A percentile compares a stretch with the other conserved stretches of the same genome.
Conservation (phyloP, 2,797 vertebrate genomes). For the Lagothrix lagotricha region DNA sequence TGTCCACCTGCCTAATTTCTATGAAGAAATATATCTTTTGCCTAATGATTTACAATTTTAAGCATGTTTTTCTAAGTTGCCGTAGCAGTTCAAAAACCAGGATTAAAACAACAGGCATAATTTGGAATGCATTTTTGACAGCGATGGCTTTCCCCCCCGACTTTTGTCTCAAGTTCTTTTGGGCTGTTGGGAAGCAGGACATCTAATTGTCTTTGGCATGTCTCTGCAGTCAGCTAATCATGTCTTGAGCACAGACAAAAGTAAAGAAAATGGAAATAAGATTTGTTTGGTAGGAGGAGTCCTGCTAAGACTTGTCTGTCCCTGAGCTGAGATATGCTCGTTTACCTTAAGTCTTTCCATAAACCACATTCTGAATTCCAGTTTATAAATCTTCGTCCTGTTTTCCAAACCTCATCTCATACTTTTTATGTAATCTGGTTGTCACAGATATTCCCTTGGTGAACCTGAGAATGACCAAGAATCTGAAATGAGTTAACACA, state of each 20-base stretch:
- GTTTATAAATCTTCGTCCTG: neutral
- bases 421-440: neutral
- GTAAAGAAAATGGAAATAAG: neutral
- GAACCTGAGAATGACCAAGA: neutral
- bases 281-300: conserved; percentile 2
- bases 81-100: neutral
- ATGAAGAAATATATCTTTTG: neutral
- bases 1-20: neutral
- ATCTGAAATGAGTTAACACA: neutral
- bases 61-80: neutral
- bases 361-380: neutral
- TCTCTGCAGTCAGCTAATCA: neutral
- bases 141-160: no score
- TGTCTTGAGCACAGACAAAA: neutral
- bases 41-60: neutral
- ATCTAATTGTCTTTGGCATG: neutral
- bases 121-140: neutral
- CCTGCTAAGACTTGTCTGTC: conserved; percentile 40
- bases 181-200: neutral
- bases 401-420: neutral
- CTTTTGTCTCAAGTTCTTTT: neutral
- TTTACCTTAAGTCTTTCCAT: neutral
- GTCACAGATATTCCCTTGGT: neutral
- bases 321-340: neutral
- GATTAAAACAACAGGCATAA: neutral